phyloP scores from a whole-genome alignment of 30 jellyfish, hydroid and myxozoan species.

The Aurelia aurita region DNA sequence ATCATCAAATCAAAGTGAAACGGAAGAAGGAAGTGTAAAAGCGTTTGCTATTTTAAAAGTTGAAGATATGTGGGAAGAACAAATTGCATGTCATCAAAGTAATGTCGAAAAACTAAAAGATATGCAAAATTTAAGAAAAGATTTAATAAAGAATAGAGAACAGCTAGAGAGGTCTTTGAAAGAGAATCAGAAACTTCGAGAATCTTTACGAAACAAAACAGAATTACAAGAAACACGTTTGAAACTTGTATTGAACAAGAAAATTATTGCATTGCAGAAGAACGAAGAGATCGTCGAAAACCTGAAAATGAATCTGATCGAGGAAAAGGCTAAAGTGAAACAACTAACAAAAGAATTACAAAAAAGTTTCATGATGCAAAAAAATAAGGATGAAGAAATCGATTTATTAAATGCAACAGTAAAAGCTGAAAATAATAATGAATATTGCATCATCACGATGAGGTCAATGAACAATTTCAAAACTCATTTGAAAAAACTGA shows the following conservation, averaged over 20 bases:
- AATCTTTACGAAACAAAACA: background rate
- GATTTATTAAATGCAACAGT: slow-evolving; percentile 11
- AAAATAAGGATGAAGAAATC: slow-evolving; percentile 14
- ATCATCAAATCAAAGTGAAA: too few species aligned
- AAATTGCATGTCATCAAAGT: slow-evolving; percentile 34
- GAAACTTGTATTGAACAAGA: background rate
- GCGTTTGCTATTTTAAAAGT: slow-evolving; percentile 38
- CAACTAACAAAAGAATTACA: slow-evolving; percentile 15
- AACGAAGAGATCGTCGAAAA: slow-evolving; percentile 13
- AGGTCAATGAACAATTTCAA: slow-evolving; percentile 34
- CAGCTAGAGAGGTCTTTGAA: slow-evolving; percentile 38
- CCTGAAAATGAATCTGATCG: slow-evolving; percentile 7
- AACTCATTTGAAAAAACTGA: slow-evolving; percentile 20
- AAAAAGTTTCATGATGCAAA: background rate
- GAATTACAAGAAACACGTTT: background rate
- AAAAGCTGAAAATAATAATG: slow-evolving; percentile 14
- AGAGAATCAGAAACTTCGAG: slow-evolving; percentile 20
- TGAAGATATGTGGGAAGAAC: slow-evolving; percentile 47
- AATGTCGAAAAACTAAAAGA: slow-evolving; percentile 37
- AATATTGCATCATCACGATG: slow-evolving; percentile 29
- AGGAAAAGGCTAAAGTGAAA: background rate
- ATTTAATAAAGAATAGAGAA: slow-evolving; percentile 5
- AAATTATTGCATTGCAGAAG: background rate
- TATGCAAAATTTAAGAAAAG: slow-evolving; percentile 33
- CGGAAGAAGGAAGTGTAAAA: background rate